Evolutionary conservation across 2,888 invertebrate species (phyloP), one percentile per base, ranked within the genome.

Genomic region (Cabera pusaria): DNA sequence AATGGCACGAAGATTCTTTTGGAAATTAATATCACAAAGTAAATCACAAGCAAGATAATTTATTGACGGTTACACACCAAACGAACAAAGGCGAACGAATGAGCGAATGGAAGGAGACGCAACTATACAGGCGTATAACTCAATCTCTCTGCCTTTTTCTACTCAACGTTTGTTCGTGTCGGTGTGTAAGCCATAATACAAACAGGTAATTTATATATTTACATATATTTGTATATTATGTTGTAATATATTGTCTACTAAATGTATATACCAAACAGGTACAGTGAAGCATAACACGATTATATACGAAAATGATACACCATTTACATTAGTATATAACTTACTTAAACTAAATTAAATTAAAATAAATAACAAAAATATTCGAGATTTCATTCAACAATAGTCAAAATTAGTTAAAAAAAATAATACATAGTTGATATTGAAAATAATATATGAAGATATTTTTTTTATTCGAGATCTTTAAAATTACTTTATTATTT

Each of bases 231-330:
- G 45, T 49, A 46, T 54, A 49, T 49, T 54, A 50, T 46, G 35
- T 35, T n/a, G 40, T 42, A 45, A 23, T 36, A 80, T 81, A 81
- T 83, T 83, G 79, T 81, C 77, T 52, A 72, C 61, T 65, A n/a
- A n/a, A n/a, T n/a, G 56, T 72, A 68, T 53, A 61, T 72, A 76
- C 73, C 72, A 78, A 69, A 72, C 81, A 81, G 81, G 83, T 83
- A 85, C 82, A 62, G 62, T 63, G 35, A 80, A 78, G 78, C 73
- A 52, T 67, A 66, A 69, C 54, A 64, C 49, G 54, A 49, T 53
- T 44, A 49, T 26, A 52, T 54, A 35, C 43, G 38, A 37, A 48
- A 28, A 44, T 40, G 31, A 37, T 36, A 41, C 37, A 35, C 10
- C 18, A 33, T 23, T 31, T 25, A 23, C 7, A 29, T 24, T 16